These are phyloP conservation scores for Emmelina monodactyla DNA, from an alignment of 2,888 invertebrate genomes.

Conservation along the genomic window DNA sequence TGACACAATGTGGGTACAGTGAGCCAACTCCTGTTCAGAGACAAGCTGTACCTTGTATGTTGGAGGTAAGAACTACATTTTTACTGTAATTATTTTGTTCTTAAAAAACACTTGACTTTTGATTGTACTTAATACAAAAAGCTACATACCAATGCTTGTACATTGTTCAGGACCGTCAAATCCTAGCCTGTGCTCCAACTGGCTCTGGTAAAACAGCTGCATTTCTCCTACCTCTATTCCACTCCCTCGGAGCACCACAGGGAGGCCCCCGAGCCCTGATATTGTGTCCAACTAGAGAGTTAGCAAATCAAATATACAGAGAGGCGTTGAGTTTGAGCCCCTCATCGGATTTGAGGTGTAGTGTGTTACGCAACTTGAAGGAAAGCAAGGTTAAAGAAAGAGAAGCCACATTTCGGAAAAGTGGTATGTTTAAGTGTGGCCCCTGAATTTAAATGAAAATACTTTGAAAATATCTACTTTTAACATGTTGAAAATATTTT, in stretches of 20 bases:
- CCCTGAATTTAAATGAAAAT: no score
- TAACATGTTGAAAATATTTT: constrained; percentile 1
- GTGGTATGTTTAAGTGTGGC: constrained; percentile 59
- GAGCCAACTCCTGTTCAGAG: constrained; percentile 91
- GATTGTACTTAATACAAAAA: background rate
- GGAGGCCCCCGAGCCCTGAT: constrained; percentile 87
- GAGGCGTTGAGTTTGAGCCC: constrained; percentile 81
- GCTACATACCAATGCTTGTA: no score
- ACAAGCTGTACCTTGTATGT: constrained; percentile 90
- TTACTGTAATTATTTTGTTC: background rate
- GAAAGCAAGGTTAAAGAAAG: constrained; percentile 77
- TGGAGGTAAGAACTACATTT: constrained; percentile 63
- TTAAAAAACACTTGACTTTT: background rate
- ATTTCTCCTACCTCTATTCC: constrained; percentile 88
- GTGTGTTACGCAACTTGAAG: constrained; percentile 81
- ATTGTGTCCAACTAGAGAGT: constrained; percentile 91
- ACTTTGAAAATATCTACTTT: background rate
- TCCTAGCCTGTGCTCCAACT: constrained; percentile 95
- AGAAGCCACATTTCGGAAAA: constrained; percentile 76
- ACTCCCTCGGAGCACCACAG: constrained; percentile 73
- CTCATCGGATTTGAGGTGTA: constrained; percentile 75
- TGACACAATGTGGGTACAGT: constrained; percentile 73
- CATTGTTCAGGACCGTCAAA: constrained; percentile 79
- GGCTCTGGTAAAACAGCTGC: constrained; percentile 98
- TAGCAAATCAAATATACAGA: constrained; percentile 88